phyloP scores from a whole-genome alignment of 1,140 invertebrate genomes.

The Drosophila eugracilis region DNA sequence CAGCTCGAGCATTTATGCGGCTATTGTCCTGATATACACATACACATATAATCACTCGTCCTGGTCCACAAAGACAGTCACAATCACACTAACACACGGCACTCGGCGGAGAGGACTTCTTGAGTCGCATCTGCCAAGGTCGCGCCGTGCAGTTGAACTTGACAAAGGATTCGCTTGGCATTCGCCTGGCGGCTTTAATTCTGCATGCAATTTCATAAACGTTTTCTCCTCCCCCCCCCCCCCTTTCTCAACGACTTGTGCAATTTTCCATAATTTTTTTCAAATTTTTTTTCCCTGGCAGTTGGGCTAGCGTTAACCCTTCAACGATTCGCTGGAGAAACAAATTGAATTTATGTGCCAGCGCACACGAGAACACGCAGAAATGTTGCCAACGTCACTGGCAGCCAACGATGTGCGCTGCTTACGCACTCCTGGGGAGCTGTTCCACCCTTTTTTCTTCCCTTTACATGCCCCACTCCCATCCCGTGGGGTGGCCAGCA shows the following conservation, averaged over 20 bases:
- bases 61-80: not conserved
- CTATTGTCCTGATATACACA: conserved; percentile 57
- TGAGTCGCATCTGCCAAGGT: conserved; percentile 56
- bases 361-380: conserved; percentile 19
- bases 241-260: not conserved
- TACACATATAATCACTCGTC: conserved; percentile 1
- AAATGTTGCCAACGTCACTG: conserved; percentile 48
- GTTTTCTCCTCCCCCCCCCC: not conserved
- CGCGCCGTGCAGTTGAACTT: conserved; percentile 64
- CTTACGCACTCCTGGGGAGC: conserved; percentile 27
- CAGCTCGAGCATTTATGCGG: conserved; percentile 68
- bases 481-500: conserved; percentile 8
- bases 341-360: conserved; percentile 69
- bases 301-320: conserved; percentile 28
- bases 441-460: not conserved
- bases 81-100: conserved; percentile 12
- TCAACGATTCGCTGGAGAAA: conserved; percentile 30
- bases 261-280: conserved; percentile 57
- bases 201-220: conserved; percentile 50
- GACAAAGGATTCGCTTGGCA: conserved; percentile 42
- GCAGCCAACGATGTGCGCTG: conserved; percentile 48
- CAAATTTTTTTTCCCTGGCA: not conserved
- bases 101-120: conserved; percentile 49
- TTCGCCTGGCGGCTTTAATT: conserved; percentile 54
- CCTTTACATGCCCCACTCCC: too few relatives aligned